Base-by-base conservation (phyloP, 2,888 invertebrate genomes). In the Apantesis nais region DNA sequence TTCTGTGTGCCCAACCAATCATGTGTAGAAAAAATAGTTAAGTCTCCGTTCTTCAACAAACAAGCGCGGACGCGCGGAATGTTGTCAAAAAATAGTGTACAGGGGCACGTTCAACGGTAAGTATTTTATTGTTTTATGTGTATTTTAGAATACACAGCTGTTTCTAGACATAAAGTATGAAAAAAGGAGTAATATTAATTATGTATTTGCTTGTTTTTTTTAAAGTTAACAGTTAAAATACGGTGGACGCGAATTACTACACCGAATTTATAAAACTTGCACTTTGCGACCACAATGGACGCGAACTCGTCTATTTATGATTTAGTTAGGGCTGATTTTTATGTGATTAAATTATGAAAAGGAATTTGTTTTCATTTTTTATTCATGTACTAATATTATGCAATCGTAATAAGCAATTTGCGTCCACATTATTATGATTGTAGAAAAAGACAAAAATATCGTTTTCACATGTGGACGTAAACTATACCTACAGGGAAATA, bases 381-480 rank as follows among this genome's bases (percentile, higher is more conserved):
- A 60, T 67, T 67, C 52, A 67, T 60, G 31, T 60, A 67, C 60
- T 60, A 67, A 67, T 60, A 58, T 67, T 60, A 66, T 66, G 66
- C 66, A 66, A 64, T 64, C 64, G 64, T 64, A 64, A 52, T 66
- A 29, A 66, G 66, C 66, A 66, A 66, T 66, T 66, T 66, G 66
- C 66, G 66, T 66, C 66, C 66, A 66, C 66, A 66, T 66, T 66
- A 66, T 66, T 66, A 66, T 66, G 66, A 66, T 66, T 66, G 31
- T 66, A 66, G 66, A 66, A 66, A 66, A 66, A 66, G 66, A 44
- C 52, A 66, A 31, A 61, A 61, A 61, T 61, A 34, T 61, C 29
- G 61, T 61, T 61, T 31, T 61, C 67, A 67, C 34, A 60, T n/a
- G 60, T 34, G 34, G 41, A 39, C 19, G 34, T 9, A 39, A 39